These are phyloP conservation scores for Urocitellus parryii DNA, from an alignment of 2,113 vertebrate genomes.

Conservation along the genomic window DNA sequence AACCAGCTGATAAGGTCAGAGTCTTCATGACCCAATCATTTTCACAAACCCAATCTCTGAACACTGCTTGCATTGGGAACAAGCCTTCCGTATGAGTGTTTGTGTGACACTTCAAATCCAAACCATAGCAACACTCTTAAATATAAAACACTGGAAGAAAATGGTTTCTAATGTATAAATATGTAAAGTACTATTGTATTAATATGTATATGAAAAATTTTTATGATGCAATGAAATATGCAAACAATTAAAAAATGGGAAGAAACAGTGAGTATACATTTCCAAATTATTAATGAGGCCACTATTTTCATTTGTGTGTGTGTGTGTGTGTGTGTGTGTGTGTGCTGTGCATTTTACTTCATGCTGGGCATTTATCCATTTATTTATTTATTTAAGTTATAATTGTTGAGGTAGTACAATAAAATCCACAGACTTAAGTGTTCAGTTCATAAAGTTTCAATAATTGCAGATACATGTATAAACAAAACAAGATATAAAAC, in stretches of 20 bases:
- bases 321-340: too few relatives aligned
- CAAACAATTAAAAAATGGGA: background rate
- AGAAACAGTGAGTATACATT: background rate
- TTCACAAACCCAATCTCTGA: too few relatives aligned
- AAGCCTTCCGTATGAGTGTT: too few relatives aligned
- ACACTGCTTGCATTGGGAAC: too few relatives aligned
- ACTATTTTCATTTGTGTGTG: too few relatives aligned
- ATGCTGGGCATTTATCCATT: background rate
- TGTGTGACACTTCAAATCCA: too few relatives aligned
- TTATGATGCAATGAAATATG: background rate
- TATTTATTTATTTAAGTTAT: background rate
- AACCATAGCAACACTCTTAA: background rate
- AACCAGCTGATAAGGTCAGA: too few relatives aligned
- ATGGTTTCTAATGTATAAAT: background rate
- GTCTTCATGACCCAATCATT: too few relatives aligned
- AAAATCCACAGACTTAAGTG: background rate
- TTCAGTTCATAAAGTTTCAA: background rate
- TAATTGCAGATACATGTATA: background rate
- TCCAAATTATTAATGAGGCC: background rate
- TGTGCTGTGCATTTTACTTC: background rate
- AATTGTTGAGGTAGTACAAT: background rate
- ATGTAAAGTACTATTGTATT: too few relatives aligned
- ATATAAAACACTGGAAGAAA: background rate
- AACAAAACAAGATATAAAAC: background rate
- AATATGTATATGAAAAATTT: background rate